phyloP scores from a whole-genome alignment of 2,797 vertebrate species.

The Enteromius trimaculatus region DNA sequence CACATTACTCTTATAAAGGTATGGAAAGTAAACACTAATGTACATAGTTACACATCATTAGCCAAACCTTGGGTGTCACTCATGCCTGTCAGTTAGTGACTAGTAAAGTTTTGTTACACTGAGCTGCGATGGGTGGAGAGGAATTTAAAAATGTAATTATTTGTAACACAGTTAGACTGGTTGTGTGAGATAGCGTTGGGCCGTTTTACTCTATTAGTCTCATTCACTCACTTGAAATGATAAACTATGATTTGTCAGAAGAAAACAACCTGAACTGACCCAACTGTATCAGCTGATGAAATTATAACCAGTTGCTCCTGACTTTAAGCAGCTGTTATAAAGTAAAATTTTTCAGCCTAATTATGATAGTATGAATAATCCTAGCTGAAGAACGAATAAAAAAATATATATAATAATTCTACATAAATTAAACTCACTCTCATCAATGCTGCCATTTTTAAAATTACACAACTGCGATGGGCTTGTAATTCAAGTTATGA shows the following conservation, averaged over 20 bases:
- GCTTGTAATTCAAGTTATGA: neutral
- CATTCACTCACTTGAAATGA: neutral
- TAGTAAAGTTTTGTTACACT: neutral
- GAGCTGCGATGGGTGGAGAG: constrained; percentile 17
- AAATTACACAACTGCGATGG: too few species aligned
- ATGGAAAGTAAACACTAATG: neutral
- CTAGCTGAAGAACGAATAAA: neutral
- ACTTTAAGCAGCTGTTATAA: neutral
- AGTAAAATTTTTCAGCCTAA: neutral
- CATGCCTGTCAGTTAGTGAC: constrained; percentile 25
- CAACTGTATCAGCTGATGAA: neutral
- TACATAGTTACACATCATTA: neutral
- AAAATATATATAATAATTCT: too few species aligned
- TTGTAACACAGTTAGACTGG: neutral
- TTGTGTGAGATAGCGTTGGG: neutral
- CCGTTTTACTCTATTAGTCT: neutral
- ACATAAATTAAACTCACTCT: neutral
- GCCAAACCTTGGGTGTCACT: constrained; percentile 25
- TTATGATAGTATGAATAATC: neutral
- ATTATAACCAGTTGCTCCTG: neutral
- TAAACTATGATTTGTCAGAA: neutral
- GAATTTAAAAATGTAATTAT: constrained; percentile 3
- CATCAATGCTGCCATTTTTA: neutral
- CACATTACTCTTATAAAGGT: neutral
- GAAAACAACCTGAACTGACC: neutral